A percentile compares a stretch with the other conserved stretches of the same genome.
Evolutionary conservation across 2,888 invertebrate genomes (phyloP).

Genomic region (Ernsta delagoae): DNA sequence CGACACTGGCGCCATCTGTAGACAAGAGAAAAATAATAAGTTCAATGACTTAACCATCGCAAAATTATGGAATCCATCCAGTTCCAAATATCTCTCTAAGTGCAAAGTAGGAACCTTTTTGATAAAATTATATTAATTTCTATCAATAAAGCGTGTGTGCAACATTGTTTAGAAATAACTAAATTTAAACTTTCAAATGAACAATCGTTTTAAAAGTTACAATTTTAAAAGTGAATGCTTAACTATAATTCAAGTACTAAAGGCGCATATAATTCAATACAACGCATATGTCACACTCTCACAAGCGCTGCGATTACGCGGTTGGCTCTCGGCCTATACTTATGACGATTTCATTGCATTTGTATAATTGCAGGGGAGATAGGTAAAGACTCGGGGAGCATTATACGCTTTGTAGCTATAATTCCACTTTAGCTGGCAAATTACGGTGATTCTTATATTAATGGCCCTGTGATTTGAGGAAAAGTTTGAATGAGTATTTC

Average conservation of each 20-base stretch:
- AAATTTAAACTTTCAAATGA: background rate
- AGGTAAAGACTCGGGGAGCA: slow-evolving; percentile 37
- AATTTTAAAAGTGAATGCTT: slow-evolving; percentile 12
- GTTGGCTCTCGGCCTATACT: slow-evolving; percentile 44
- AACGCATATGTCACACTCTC: slow-evolving; percentile 63
- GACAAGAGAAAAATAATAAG: slow-evolving; percentile 48
- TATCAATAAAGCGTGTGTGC: too few species aligned
- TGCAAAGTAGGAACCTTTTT: too few species aligned
- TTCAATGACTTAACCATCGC: too few species aligned
- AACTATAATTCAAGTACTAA: background rate
- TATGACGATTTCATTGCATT: slow-evolving; percentile 65
- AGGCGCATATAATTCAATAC: background rate
- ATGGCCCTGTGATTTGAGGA: background rate
- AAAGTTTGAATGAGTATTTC: background rate
- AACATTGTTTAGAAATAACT: too few species aligned
- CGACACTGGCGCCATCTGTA: slow-evolving; percentile 69
- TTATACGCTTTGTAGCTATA: slow-evolving; percentile 18
- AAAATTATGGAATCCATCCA: too few species aligned
- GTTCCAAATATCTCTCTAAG: too few species aligned
- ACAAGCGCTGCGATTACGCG: slow-evolving; percentile 58
- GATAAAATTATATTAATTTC: too few species aligned
- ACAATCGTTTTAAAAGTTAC: background rate
- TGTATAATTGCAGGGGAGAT: slow-evolving; percentile 51
- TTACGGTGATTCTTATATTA: slow-evolving; percentile 9
- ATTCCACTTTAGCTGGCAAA: background rate